A percentile compares a stretch with the other conserved stretches of the same genome.
phyloP scores from a whole-genome alignment of 2,797 vertebrate genomes.

The Poeciliopsis presidionis region DNA sequence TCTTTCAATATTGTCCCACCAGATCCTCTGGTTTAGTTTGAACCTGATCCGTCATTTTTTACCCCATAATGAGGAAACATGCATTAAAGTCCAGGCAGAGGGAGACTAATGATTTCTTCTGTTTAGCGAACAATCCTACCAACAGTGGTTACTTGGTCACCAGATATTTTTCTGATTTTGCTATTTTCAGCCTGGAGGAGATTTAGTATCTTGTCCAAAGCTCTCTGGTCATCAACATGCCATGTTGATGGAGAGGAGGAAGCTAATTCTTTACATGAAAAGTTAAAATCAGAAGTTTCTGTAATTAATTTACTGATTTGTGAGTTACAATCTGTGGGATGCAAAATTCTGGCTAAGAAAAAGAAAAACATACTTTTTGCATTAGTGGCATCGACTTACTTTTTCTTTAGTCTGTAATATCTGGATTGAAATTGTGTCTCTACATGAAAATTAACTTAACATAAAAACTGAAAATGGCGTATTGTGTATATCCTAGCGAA shows the following conservation, averaged over 20 bases:
- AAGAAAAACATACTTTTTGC: neutral
- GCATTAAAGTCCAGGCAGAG: too few species aligned
- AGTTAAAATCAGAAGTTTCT: neutral
- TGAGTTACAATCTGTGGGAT: neutral
- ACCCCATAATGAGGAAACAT: too few species aligned
- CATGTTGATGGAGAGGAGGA: neutral
- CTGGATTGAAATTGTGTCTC: neutral
- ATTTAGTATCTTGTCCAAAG: too few species aligned
- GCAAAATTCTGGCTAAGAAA: neutral
- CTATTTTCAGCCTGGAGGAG: too few species aligned
- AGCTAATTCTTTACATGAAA: neutral
- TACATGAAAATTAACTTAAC: neutral
- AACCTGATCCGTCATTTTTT: too few species aligned
- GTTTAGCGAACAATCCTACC: too few species aligned
- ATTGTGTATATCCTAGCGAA: neutral
- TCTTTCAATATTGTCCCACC: too few species aligned
- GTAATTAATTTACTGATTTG: neutral
- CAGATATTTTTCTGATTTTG: too few species aligned
- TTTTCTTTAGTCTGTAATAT: neutral
- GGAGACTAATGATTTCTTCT: too few species aligned
- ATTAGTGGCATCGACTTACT: neutral
- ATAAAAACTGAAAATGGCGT: neutral
- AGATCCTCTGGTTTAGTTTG: too few species aligned
- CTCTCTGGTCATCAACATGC: too few species aligned
- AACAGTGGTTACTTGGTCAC: too few species aligned